Conservation (phyloP, 2,888 invertebrate genomes). For the Marasmarcha lunaedactyla region DNA sequence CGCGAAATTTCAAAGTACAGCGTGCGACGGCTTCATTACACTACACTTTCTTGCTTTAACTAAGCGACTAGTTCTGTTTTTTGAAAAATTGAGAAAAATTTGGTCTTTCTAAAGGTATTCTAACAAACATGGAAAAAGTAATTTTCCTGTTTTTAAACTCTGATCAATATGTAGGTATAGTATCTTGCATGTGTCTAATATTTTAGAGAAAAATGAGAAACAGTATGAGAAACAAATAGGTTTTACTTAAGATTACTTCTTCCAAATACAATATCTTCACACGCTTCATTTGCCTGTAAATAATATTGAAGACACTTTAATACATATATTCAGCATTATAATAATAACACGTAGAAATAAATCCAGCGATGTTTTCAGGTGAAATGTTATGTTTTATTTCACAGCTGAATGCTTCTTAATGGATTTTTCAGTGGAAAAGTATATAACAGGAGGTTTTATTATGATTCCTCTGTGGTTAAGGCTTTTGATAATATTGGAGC, state of each 20-base stretch:
- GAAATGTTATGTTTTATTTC: conserved; percentile 34
- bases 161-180: background rate
- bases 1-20: conserved; percentile 28
- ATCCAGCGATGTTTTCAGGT: no score
- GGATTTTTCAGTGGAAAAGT: conserved; percentile 30
- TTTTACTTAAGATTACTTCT: no score
- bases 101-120: no score
- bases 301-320: no score
- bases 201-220: no score
- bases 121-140: background rate
- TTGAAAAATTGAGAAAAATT: conserved; percentile 12
- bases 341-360: no score
- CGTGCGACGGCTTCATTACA: conserved; percentile 44
- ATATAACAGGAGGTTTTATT: conserved; percentile 37
- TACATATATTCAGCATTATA: no score
- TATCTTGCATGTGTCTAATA: background rate
- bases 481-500: conserved; percentile 45
- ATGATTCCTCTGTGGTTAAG: conserved; percentile 36
- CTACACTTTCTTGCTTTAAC: conserved; percentile 23
- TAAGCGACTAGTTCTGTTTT: conserved; percentile 15
- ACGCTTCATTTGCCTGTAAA: no score
- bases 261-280: no score
- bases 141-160: background rate
- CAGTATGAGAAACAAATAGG: no score
- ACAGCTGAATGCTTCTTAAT: conserved; percentile 44